Evolutionary conservation across 1,140 invertebrate genomes (phyloP).

Genomic region (Euschistus heros): DNA sequence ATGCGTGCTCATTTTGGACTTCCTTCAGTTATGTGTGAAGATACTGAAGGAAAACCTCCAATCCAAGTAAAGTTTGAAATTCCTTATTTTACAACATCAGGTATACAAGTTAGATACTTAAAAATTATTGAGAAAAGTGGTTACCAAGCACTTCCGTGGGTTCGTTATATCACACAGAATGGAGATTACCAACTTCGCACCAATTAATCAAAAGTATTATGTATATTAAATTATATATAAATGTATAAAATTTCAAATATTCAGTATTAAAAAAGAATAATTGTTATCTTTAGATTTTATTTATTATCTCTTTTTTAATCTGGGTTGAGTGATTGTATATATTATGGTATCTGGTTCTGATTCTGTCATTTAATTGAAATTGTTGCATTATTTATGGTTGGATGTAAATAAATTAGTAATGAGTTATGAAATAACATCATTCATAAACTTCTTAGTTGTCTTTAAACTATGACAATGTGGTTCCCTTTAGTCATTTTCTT

Average conservation of each 20-base stretch:
- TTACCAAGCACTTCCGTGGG: constrained; percentile 98
- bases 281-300: constrained; percentile 7
- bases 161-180: constrained; percentile 98
- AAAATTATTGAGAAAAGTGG: constrained; percentile 99
- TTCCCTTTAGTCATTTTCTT: too few species aligned
- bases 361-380: too few species aligned
- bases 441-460: too few species aligned
- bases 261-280: constrained; percentile 9
- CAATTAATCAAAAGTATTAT: constrained; percentile 45
- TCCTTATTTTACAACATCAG: constrained; percentile 98
- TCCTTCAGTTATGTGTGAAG: constrained; percentile 91
- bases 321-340: too few species aligned
- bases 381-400: too few species aligned
- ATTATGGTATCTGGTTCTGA: too few species aligned
- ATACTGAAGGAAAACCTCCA: constrained; percentile 92
- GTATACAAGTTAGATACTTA: constrained; percentile 95
- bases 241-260: constrained; percentile 8
- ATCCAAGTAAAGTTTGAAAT: constrained; percentile 99
- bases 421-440: too few species aligned
- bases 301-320: neutral
- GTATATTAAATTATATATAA: constrained; percentile 3
- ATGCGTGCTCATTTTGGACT: constrained; percentile 99
- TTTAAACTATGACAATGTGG: too few species aligned
- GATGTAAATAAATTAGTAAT: too few species aligned
- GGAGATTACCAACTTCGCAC: constrained; percentile 98